These are phyloP conservation scores for Microtus oregoni DNA, from an alignment of 2,113 vertebrate species.

Conservation along the genomic window DNA sequence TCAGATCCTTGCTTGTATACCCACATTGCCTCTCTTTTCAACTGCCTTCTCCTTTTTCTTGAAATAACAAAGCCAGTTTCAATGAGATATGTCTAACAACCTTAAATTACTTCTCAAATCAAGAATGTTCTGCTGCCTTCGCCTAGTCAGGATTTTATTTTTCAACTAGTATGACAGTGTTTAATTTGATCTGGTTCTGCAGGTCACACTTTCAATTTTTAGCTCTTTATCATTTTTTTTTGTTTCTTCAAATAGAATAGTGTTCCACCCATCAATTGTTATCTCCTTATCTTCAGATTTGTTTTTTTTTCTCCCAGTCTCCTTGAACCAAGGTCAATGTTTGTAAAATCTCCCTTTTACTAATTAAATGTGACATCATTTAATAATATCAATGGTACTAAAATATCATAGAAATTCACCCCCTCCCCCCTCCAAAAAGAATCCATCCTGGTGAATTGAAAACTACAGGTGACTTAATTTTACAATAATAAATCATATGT, in stretches of 20 bases:
- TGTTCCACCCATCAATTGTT: constrained; percentile 71
- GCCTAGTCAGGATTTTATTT: constrained; percentile 47
- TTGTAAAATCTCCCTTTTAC: constrained; percentile 72
- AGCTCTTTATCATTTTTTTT: constrained; percentile 64
- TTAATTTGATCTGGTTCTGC: constrained; percentile 80
- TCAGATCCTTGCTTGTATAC: background rate
- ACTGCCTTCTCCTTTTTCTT: background rate
- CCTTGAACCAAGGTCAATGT: constrained; percentile 73
- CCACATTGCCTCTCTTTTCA: background rate
- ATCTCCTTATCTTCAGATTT: constrained; percentile 71
- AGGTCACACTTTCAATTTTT: constrained; percentile 79
- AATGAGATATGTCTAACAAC: constrained; percentile 53
- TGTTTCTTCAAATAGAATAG: constrained; percentile 71
- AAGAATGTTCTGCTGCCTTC: constrained; percentile 53
- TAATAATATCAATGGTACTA: constrained; percentile 75
- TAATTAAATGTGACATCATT: constrained; percentile 80
- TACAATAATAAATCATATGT: constrained; percentile 54
- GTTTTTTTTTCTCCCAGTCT: constrained; percentile 20
- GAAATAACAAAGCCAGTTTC: background rate
- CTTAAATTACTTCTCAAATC: constrained; percentile 71
- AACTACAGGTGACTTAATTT: constrained; percentile 31
- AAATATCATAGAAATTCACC: constrained; percentile 56
- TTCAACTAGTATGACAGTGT: constrained; percentile 66
- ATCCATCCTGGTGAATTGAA: background rate
- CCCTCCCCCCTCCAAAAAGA: background rate